These are phyloP conservation scores for Onchidella celtica DNA, from an alignment of 2,888 invertebrate species.

Conservation along the genomic window DNA sequence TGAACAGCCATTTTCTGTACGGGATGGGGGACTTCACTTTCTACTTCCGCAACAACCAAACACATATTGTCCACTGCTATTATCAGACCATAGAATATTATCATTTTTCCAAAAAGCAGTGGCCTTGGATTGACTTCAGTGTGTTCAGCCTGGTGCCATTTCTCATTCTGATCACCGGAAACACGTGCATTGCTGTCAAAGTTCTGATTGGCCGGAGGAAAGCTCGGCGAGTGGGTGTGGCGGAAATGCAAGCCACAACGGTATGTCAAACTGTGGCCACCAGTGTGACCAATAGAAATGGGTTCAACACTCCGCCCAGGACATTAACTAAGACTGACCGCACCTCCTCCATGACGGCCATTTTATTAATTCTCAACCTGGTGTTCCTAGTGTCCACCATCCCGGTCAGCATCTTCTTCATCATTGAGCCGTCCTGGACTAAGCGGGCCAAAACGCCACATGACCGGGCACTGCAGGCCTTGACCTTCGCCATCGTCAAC, in stretches of 20 bases:
- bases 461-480: not conserved
- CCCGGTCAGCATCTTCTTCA: slow-evolving; percentile 63
- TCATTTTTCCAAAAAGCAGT: slow-evolving; percentile 56
- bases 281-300: not conserved
- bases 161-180: slow-evolving; percentile 64
- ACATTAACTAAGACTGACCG: not conserved
- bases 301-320: not conserved
- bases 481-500: slow-evolving; percentile 26
- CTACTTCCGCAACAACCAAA: not conserved
- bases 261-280: not conserved
- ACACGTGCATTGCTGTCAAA: slow-evolving; percentile 61
- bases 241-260: not conserved
- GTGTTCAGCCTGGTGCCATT: slow-evolving; percentile 69
- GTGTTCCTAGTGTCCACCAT: slow-evolving; percentile 63
- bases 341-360: slow-evolving; percentile 66
- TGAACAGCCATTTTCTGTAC: slow-evolving; percentile 66
- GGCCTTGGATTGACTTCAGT: slow-evolving; percentile 74
- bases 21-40: slow-evolving; percentile 51
- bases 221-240: slow-evolving; percentile 12
- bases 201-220: slow-evolving; percentile 21
- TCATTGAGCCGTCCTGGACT: slow-evolving; percentile 56
- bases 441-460: not conserved
- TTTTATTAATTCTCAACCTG: slow-evolving; percentile 65
- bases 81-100: slow-evolving; percentile 52
- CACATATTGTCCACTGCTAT: slow-evolving; percentile 44